Base-by-base conservation (phyloP, 2,888 invertebrate species). In the Beris chalybata region DNA sequence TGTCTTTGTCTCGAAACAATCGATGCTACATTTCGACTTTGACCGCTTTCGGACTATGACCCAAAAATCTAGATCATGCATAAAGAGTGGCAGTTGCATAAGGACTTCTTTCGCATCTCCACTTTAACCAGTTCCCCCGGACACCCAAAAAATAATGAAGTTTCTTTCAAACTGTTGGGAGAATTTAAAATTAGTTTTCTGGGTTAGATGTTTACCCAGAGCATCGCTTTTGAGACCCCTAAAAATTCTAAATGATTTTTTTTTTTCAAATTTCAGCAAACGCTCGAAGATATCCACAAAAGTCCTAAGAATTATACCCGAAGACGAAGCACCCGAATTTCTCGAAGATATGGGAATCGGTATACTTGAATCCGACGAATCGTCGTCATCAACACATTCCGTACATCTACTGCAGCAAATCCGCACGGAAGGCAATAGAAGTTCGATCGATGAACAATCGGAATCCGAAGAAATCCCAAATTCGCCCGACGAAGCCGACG, bases 271-370 rank as follows among this genome's bases (percentile, higher is more conserved):
- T 63, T 65, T n/a, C 50, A 70, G 70, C 15, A 70, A 70, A 66
- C 70, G 70, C 11, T 12, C 61, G 2, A 45, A 45, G 11, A 31
- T 61, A 31, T 11, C 50, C 9, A 30, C 57, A 13, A 66, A 64
- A 61, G 53, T 15, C 15, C 64, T 66, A 48, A 56, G 56, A 44
- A 32, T 67, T 48, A 15, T 63, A 13, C 53, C 38, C 9, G 75
- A 74, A 47, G 75, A 77, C 38, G 79, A 83, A 48, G 79, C 82
- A 67, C 77, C 82, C 22, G 83, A 85, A 70, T 82, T 83, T 58
- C 74, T 84, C 64, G 82, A 83, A 71, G 86, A 87, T 72, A 84
- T 85, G 82, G 88, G 87, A 53, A 83, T 88, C 22, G 83, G 84
- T 29, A 83, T 86, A 80, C 75, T 88, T 57, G 84, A 84, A 61